Conservation (phyloP, 2,797 vertebrate species). For the Alca torda region DNA sequence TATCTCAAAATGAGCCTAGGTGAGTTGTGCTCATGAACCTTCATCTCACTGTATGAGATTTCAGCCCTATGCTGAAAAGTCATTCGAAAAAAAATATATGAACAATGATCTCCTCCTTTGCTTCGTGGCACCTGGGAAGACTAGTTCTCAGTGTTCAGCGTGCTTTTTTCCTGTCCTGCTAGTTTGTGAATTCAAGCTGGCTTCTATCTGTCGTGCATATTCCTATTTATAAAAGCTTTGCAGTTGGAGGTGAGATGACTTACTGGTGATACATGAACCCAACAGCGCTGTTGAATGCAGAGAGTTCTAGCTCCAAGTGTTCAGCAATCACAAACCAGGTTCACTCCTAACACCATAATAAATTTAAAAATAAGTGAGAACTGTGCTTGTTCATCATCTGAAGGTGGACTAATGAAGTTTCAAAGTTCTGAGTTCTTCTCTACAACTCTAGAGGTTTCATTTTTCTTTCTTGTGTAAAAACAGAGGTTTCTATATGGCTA, state of each 20-base stretch:
- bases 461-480: background rate
- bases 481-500: background rate
- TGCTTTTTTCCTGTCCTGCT: background rate
- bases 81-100: background rate
- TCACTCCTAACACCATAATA: background rate
- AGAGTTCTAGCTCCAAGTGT: background rate
- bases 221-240: background rate
- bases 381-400: background rate
- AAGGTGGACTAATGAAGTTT: background rate
- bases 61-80: background rate
- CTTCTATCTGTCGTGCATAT: background rate
- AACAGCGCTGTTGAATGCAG: background rate
- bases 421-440: background rate
- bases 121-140: background rate
- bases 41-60: background rate
- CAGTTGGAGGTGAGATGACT: background rate
- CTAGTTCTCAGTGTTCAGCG: background rate
- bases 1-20: background rate
- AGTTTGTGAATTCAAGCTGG: background rate
- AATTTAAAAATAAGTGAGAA: background rate
- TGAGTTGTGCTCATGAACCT: background rate
- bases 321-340: background rate
- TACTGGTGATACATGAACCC: background rate
- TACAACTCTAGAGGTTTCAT: background rate
- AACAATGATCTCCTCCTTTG: background rate